Base-by-base conservation (phyloP, 1,140 invertebrate genomes). In the Drosophila nannoptera region DNA sequence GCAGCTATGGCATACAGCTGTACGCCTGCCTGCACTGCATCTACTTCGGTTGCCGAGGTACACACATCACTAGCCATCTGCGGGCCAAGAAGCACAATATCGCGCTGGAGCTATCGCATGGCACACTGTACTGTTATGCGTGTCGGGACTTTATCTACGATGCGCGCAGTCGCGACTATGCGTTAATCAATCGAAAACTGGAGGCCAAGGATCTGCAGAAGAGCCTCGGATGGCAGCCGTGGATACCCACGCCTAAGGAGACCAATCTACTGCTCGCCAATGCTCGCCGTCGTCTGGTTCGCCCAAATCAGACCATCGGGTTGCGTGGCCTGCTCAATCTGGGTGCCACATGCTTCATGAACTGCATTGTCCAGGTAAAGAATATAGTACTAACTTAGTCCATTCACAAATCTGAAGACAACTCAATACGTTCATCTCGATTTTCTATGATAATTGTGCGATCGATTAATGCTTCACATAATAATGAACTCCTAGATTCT, bases 321-420 rank as follows among this genome's bases (percentile, higher is more conserved):
- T 90, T 98, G 32, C 91, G 98, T 68, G 98, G 98, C 2, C 91
- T 99, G 22, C 94, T 99, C 71, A 99, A 99, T 91, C 91, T 99
- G 73, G 98, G 98, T n/a, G 97, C 97, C 71, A 99, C 98, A 1
- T 99, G 98, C 90, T 99, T 99, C 89, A 98, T 99, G 96, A 99
- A 98, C 90, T 98, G 97, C 87, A 98, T 99, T 83, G 94, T 99
- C 7, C 98, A 99, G 91, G 92, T 92, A 14, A 42, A 38, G 8
- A 8, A 38, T 38, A 8, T 7, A 8, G 4, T 38, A 38, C 42
- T 14, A 11, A 46, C 3, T 46, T 29, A 29, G 16, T 7, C 5
- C 11, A 29, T 11, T 45, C 43, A 14, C 42, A 45, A 16, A 12
- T 22, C 38, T 12, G 4, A 42, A n/a, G 8, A 8, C 40, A 43